A percentile compares a stretch with the other conserved stretches of the same genome.
These are phyloP conservation scores for Drosophila anomalata DNA, from an alignment of 2,888 invertebrate genomes.

Conservation along the genomic window DNA sequence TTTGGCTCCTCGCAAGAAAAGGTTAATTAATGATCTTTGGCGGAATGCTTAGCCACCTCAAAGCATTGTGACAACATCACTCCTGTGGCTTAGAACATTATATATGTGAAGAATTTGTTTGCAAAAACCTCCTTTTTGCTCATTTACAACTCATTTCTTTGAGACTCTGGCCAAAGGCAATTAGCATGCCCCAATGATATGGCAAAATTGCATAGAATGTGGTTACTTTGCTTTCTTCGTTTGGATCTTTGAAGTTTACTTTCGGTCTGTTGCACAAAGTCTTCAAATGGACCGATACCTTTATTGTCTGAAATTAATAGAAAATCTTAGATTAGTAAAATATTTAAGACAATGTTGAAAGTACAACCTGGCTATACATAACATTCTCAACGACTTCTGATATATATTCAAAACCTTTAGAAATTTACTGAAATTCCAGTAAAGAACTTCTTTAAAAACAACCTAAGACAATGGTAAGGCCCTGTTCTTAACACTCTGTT, in stretches of 20 bases:
- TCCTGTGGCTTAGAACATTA: constrained; percentile 28
- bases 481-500: constrained; percentile 37
- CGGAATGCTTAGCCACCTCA: constrained; percentile 31
- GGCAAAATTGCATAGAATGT: constrained; percentile 41
- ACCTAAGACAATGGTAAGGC: constrained; percentile 43
- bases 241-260: constrained; percentile 60
- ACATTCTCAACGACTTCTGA: not conserved
- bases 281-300: constrained; percentile 43
- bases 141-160: constrained; percentile 78
- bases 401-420: constrained; percentile 39
- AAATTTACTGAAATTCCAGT: constrained; percentile 42
- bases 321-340: not conserved
- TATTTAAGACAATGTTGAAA: not conserved
- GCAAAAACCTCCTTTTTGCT: constrained; percentile 53
- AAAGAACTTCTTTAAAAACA: constrained; percentile 51
- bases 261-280: constrained; percentile 24
- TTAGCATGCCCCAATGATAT: constrained; percentile 67
- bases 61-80: constrained; percentile 49
- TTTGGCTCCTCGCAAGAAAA: constrained; percentile 35
- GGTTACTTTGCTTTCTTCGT: constrained; percentile 1
- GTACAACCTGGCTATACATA: not conserved
- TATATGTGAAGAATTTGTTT: constrained; percentile 36
- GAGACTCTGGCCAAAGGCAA: constrained; percentile 65
- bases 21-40: constrained; percentile 64
- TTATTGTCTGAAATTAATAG: constrained; percentile 12